Conservation (phyloP, 2,888 invertebrate species). For the Azorinus chamasolen region DNA sequence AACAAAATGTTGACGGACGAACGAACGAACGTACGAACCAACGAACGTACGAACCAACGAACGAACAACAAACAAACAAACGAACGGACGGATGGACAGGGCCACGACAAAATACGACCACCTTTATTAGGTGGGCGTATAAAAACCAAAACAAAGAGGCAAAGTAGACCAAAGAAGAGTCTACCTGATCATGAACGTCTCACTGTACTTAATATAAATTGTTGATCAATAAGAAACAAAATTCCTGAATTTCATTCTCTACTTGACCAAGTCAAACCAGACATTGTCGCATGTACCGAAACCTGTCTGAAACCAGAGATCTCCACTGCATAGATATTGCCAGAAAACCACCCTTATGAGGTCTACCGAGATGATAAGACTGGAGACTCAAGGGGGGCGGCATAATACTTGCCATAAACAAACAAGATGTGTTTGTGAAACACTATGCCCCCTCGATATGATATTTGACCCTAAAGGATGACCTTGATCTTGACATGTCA, state of each 20-base stretch:
- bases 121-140: too few species aligned
- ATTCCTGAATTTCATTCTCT: slow-evolving; percentile 26
- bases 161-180: too few species aligned
- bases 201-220: slow-evolving; percentile 20
- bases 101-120: too few species aligned
- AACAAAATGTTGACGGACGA: too few species aligned
- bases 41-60: too few species aligned
- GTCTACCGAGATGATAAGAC: slow-evolving; percentile 5
- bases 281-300: slow-evolving; percentile 26
- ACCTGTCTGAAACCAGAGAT: slow-evolving; percentile 36
- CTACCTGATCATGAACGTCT: slow-evolving; percentile 10
- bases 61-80: too few species aligned
- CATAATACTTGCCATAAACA: slow-evolving; percentile 18
- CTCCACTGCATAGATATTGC: slow-evolving; percentile 23
- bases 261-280: slow-evolving; percentile 20
- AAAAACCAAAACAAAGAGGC: too few species aligned
- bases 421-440: not conserved
- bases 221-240: slow-evolving; percentile 29
- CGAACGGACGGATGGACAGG: too few species aligned
- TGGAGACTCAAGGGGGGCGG: slow-evolving; percentile 3
- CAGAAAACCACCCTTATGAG: not conserved
- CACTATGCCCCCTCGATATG: too few species aligned
- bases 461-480: too few species aligned
- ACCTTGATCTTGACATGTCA: too few species aligned
- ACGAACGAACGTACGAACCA: too few species aligned